Percentiles rank a stretch among this genome's conserved stretches.
Conservation (phyloP, 2,888 invertebrate genomes). For the Malachius bipustulatus region DNA sequence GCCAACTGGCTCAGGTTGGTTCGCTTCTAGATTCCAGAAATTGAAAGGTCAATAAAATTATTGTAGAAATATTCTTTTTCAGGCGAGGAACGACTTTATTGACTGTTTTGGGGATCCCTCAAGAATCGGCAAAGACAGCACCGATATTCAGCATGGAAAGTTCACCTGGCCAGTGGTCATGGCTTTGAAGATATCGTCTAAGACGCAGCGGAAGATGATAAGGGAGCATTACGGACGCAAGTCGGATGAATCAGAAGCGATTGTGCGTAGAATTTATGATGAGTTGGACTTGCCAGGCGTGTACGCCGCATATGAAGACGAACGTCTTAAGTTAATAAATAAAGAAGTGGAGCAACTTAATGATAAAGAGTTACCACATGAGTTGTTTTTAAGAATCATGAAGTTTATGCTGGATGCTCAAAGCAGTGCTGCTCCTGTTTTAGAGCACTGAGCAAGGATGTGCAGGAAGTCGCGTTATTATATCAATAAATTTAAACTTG, state of each 20-base stretch:
- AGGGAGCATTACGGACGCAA: constrained; percentile 63
- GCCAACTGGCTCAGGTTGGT: constrained; percentile 91
- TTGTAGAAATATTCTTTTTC: too few relatives aligned
- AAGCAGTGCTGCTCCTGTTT: too few relatives aligned
- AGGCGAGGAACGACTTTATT: constrained; percentile 65
- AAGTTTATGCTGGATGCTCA: constrained; percentile 69
- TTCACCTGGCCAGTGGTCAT: constrained; percentile 91
- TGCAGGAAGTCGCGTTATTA: too few relatives aligned
- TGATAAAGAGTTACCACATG: constrained; percentile 68
- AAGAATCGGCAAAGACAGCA: constrained; percentile 79
- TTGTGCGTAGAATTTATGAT: constrained; percentile 64
- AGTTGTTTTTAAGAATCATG: constrained; percentile 69
- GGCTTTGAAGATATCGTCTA: constrained; percentile 67
- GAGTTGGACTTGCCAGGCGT: constrained; percentile 64
- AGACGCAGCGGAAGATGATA: constrained; percentile 58
- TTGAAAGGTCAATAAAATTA: not conserved
- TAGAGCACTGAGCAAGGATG: too few relatives aligned
- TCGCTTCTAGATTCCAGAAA: constrained; percentile 41
- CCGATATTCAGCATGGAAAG: constrained; percentile 91
- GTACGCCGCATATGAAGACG: constrained; percentile 71
- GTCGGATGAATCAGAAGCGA: constrained; percentile 52
- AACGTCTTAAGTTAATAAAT: constrained; percentile 67
- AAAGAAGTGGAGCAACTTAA: constrained; percentile 77
- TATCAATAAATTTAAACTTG: too few relatives aligned
- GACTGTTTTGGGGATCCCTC: constrained; percentile 83